These are phyloP conservation scores for Cryptotis parvus DNA, from an alignment of 2,113 vertebrate species.

Conservation along the genomic window DNA sequence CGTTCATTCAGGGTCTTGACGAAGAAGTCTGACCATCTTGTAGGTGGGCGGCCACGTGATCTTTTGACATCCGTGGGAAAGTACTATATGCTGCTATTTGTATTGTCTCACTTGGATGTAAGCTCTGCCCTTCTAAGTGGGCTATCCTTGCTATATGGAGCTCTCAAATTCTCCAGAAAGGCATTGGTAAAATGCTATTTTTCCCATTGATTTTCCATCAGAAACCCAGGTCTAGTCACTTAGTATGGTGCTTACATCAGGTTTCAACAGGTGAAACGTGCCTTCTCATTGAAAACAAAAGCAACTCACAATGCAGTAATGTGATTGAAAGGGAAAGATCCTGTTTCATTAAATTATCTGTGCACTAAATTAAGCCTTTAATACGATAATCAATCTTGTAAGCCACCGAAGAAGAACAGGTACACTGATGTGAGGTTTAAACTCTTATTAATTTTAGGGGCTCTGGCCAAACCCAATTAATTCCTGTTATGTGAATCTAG, in stretches of 20 bases:
- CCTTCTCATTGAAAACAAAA: slow-evolving; percentile 14
- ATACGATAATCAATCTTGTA: not conserved
- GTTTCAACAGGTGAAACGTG: slow-evolving; percentile 18
- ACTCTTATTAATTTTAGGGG: slow-evolving; percentile 30
- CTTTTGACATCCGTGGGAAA: too few relatives aligned
- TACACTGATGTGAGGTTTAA: not conserved
- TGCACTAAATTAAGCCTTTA: slow-evolving; percentile 34
- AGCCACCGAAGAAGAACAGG: not conserved
- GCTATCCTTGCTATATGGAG: not conserved
- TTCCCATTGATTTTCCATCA: slow-evolving; percentile 56
- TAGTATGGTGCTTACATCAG: not conserved
- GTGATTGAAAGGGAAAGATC: not conserved
- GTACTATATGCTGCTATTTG: not conserved
- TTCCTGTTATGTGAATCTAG: not conserved
- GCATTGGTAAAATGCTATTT: slow-evolving; percentile 1
- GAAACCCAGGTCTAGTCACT: slow-evolving; percentile 1
- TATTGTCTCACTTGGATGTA: not conserved
- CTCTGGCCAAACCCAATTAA: slow-evolving; percentile 22
- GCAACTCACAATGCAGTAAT: slow-evolving; percentile 36
- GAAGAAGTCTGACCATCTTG: too few relatives aligned
- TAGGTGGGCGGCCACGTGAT: too few relatives aligned
- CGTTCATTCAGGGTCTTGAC: too few relatives aligned
- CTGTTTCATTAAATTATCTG: not conserved
- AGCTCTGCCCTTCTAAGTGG: not conserved
- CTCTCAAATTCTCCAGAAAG: slow-evolving; percentile 1